Base-by-base conservation (phyloP, 1,140 invertebrate genomes). In the Hylyphantes graminicola region DNA sequence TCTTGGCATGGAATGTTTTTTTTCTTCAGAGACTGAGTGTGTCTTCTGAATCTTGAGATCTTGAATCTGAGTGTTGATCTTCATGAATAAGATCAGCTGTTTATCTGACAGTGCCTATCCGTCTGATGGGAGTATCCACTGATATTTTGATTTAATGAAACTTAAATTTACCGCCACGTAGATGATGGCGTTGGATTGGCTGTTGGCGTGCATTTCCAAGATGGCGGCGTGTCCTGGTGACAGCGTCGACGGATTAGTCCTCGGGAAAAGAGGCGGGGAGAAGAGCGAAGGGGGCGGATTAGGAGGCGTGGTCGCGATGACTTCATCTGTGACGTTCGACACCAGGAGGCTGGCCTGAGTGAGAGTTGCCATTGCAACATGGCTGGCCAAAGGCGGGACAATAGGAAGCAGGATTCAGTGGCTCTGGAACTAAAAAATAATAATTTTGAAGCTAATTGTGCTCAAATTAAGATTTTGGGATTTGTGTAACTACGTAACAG, bases 131-230 rank as follows among this genome's bases (percentile, higher is more conserved):
- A 17, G 9, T 59, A 59, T 15, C 12, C 17, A 17, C 3, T 17
- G 57, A 61, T 6, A 61, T 61, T 61, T 61, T 15, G 15, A 59
- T 59, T 15, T 67, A 67, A 9, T 67, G 0, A 12, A 19, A 6
- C 17, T 67, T 13, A 70, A 15, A 53, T 53, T 81, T 57, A 83
- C 80, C 55, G 76, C 55, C 6, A 86, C 73, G 53, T 86, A 86
- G 4, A 85, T 59, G 50, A 86, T 64, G 53, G 86, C 86, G 54
- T 85, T 85, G 12, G 76, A 72, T 50, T 74, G 67, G 64, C 86
- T 86, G 55, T 86, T 85, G 35, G 83, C 86, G 78, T 86, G 86
- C 86, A 86, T 86, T 67, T 86, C 86, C 77, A 85, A 65, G 48
- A 86, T 86, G 75, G 75, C 84, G n/a, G 55, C 68, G 57, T 85